Evolutionary conservation across 2,797 vertebrate genomes (phyloP).

Genomic region (Sebastes diploproa): DNA sequence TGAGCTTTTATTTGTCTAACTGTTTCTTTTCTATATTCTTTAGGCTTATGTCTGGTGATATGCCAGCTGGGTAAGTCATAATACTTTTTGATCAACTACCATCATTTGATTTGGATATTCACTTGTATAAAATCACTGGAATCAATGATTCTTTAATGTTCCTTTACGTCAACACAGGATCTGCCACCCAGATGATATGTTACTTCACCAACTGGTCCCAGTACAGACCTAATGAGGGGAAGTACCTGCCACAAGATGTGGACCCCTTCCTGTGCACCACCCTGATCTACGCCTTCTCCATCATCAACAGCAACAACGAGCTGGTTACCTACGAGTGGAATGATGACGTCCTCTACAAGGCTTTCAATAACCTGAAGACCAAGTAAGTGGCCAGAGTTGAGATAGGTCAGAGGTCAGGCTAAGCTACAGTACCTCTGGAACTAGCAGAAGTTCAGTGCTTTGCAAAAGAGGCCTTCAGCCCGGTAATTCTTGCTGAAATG

Average conservation of each 20-base stretch:
- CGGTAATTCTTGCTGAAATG: neutral
- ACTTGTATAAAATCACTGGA: neutral
- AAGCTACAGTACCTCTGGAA: neutral
- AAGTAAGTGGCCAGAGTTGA: slow-evolving; percentile 56
- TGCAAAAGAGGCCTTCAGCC: neutral
- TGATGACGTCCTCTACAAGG: slow-evolving; percentile 78
- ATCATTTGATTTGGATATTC: neutral
- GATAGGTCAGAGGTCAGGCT: neutral
- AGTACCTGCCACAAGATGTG: slow-evolving; percentile 74
- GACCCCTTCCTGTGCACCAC: slow-evolving; percentile 85
- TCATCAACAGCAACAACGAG: slow-evolving; percentile 76
- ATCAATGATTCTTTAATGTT: neutral
- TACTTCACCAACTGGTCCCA: slow-evolving; percentile 86
- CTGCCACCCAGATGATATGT: slow-evolving; percentile 79
- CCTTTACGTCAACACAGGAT: slow-evolving; percentile 56
- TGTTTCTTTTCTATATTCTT: neutral
- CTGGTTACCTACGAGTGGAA: slow-evolving; percentile 79
- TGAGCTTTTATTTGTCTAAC: neutral
- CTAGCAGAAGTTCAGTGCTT: neutral
- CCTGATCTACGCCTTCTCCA: slow-evolving; percentile 86
- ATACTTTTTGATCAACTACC: neutral
- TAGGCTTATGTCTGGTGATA: slow-evolving; percentile 50
- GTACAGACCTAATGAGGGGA: slow-evolving; percentile 70
- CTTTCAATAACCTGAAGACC: slow-evolving; percentile 82
- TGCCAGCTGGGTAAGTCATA: slow-evolving; percentile 71